phyloP scores from a whole-genome alignment of 2,113 vertebrate species.

The Xyliphius kryptos region DNA sequence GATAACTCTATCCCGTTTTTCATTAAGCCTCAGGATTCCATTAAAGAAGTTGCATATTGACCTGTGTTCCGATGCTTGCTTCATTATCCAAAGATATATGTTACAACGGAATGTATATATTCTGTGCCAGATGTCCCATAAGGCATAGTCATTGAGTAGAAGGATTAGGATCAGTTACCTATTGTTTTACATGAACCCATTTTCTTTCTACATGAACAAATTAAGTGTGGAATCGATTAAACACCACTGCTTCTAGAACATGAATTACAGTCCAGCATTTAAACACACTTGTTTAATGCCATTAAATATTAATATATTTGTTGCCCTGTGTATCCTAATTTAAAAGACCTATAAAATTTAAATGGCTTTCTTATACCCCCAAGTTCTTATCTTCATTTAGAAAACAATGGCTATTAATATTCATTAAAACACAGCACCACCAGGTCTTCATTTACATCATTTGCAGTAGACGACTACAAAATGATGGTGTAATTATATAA shows the following conservation, averaged over 20 bases:
- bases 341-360: too few relatives aligned
- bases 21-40: slow-evolving; percentile 15
- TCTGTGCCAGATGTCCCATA: slow-evolving; percentile 5
- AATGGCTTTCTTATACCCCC: too few relatives aligned
- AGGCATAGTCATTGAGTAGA: neutral
- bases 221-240: neutral
- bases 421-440: too few relatives aligned
- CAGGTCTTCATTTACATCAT: too few relatives aligned
- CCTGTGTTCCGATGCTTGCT: slow-evolving; percentile 7
- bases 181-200: slow-evolving; percentile 1
- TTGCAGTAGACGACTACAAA: too few relatives aligned
- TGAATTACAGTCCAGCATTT: too few relatives aligned
- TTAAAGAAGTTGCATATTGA: slow-evolving; percentile 24
- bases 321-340: too few relatives aligned
- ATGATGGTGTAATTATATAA: too few relatives aligned
- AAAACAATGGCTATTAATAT: too few relatives aligned
- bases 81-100: slow-evolving; percentile 1
- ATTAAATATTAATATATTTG: too few relatives aligned
- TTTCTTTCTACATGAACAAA: neutral
- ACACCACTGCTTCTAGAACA: neutral
- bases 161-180: slow-evolving; percentile 30
- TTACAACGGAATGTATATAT: neutral
- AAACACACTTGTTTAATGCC: too few relatives aligned
- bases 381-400: too few relatives aligned
- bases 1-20: slow-evolving; percentile 19